Conservation (phyloP, 2,888 invertebrate genomes). For the Parapristionchus giblindavisi region DNA sequence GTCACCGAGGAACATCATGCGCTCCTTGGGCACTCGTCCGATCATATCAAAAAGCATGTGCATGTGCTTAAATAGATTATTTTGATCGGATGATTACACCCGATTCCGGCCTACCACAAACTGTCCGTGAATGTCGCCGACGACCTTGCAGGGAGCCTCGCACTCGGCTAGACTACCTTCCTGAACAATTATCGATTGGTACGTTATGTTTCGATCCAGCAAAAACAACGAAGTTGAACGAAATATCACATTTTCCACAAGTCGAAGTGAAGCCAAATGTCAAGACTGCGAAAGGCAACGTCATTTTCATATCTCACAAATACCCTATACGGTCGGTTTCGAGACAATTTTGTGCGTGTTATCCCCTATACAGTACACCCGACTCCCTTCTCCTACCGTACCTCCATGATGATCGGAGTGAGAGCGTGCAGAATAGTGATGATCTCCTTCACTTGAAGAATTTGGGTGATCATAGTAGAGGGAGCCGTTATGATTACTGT, state of each 20-base stretch:
- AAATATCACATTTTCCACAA: no score
- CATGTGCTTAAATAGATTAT: slow-evolving; percentile 45
- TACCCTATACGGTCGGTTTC: no score
- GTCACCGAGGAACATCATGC: slow-evolving; percentile 60
- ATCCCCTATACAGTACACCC: neutral
- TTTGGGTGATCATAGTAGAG: slow-evolving; percentile 47
- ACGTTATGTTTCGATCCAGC: no score
- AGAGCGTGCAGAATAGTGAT: slow-evolving; percentile 51
- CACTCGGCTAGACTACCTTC: slow-evolving; percentile 57
- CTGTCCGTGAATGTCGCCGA: slow-evolving; percentile 64
- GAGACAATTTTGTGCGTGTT: neutral
- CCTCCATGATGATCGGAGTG: slow-evolving; percentile 47
- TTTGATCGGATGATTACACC: no score
- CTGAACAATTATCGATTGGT: no score
- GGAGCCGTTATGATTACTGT: slow-evolving; percentile 49
- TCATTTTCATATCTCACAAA: no score
- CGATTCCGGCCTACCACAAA: slow-evolving; percentile 52
- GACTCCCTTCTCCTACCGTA: neutral
- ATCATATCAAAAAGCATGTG: slow-evolving; percentile 61
- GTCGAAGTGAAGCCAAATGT: no score
- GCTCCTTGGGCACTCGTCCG: slow-evolving; percentile 61
- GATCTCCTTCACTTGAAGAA: slow-evolving; percentile 53
- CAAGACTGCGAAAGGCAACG: no score
- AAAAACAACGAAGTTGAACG: no score
- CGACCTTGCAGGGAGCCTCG: slow-evolving; percentile 61